Evolutionary conservation across 2,113 vertebrate species (phyloP), one percentile per base, ranked within the genome.

Genomic region (Aviceda subcristata): DNA sequence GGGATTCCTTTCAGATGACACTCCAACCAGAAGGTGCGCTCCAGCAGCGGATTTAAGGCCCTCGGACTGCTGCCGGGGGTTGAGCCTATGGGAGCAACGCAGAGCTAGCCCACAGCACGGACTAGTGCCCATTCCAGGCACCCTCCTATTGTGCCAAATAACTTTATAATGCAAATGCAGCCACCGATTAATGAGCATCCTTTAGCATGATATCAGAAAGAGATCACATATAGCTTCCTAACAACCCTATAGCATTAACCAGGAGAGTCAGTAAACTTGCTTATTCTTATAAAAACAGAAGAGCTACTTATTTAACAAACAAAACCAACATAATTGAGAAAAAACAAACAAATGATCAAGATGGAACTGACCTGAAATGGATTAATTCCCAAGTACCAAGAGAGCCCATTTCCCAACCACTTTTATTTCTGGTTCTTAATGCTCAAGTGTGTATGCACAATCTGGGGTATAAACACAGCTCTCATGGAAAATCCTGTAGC

Each of bases 1-100:
- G 34, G 79, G 75, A 95, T 92, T 86, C 89, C 63, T 94, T 89
- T 91, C 63, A 60, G 90, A 48, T 59, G 76, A 91, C 86, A 69
- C 45, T 77, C 48, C 46, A 21, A 43, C 13, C 48, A 86, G 62
- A 73, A 12, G 89, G 73, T 69, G 89, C 21, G 20, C 60, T 91
- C 62, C 13, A 41, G 83, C 30, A 77, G 80, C 11, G 29, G 27
- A 43, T 4, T 80, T 30, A 73, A 60, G 17, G 57, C 48, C 8
- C 57, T 60, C 13, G 59, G 67, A 17, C 46, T 32, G 75, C 82
- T 59, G 64, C 69, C 66, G 74, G 50, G 22, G 0, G 0, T 15
- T 29, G 62, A 34, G 75, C 8, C 63, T 14, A 5, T 0, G 12
- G 76, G 7, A 92, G 62, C 74, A 38, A 36, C 79, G 55, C 36